A percentile compares a stretch with the other conserved stretches of the same genome.
Evolutionary conservation across 2,113 vertebrate species (phyloP).

Genomic region (Orthonyx spaldingii): DNA sequence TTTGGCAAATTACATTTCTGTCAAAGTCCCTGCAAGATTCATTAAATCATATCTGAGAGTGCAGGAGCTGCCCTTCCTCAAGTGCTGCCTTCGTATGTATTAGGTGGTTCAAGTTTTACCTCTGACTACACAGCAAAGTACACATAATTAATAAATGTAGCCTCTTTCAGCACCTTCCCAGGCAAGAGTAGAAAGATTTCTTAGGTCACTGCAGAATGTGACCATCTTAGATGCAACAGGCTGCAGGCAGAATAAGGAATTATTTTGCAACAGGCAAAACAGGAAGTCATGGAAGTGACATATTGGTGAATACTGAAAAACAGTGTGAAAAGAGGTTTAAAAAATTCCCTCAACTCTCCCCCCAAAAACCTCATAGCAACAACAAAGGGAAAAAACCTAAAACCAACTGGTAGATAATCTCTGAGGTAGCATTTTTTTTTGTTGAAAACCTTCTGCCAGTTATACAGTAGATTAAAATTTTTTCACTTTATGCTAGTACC

Average conservation of each 20-base stretch:
- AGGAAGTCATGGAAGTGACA: neutral
- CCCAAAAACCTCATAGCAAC: neutral
- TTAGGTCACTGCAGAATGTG: neutral
- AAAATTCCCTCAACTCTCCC: rapidly evolving
- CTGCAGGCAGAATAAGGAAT: neutral
- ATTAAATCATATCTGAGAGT: slow-evolving; percentile 35
- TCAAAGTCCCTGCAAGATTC: slow-evolving; percentile 35
- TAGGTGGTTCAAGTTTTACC: neutral
- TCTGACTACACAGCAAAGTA: neutral
- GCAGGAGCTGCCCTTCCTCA: slow-evolving; percentile 7
- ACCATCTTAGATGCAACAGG: neutral
- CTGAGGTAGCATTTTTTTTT: neutral
- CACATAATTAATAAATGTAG: neutral
- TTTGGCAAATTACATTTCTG: slow-evolving; percentile 60
- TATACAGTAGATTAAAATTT: neutral
- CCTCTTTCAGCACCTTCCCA: neutral
- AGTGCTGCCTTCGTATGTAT: neutral
- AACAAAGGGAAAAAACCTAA: neutral
- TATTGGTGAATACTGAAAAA: neutral
- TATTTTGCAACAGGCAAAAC: too few relatives aligned
- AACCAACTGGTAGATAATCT: neutral
- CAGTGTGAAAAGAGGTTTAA: neutral
- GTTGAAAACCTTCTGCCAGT: neutral
- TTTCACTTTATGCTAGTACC: neutral
- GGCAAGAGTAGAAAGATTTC: neutral